These are phyloP conservation scores for Volucella zonaria DNA, from an alignment of 2,888 invertebrate species.

Conservation along the genomic window DNA sequence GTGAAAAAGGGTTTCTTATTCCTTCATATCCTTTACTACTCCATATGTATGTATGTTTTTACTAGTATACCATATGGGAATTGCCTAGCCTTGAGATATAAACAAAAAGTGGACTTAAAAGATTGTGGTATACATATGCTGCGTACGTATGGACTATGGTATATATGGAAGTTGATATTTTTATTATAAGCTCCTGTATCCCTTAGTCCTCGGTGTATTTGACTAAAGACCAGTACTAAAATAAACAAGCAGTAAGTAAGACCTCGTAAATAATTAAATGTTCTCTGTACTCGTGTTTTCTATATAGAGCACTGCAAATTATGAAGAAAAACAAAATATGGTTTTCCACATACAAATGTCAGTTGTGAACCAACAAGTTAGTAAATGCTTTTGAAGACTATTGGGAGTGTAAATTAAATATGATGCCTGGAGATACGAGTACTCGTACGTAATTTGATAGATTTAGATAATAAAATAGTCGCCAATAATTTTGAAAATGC, in stretches of 20 bases:
- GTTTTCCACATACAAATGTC: no score
- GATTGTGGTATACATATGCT: constrained; percentile 34
- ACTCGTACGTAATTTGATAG: no score
- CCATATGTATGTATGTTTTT: no score
- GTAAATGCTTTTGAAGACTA: no score
- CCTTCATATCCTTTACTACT: constrained; percentile 12
- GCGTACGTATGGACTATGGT: not conserved
- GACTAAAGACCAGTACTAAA: not conserved
- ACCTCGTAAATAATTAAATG: not conserved
- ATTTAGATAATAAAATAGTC: no score
- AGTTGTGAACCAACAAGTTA: no score
- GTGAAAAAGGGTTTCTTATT: constrained; percentile 46
- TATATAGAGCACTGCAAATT: not conserved
- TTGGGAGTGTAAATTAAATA: no score
- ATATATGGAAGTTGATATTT: constrained; percentile 21
- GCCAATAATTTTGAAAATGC: no score
- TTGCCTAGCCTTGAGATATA: constrained; percentile 51
- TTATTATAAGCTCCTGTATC: constrained; percentile 29
- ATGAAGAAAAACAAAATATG: not conserved
- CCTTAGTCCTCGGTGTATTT: not conserved
- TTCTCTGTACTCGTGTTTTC: not conserved
- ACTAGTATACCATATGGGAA: constrained; percentile 54
- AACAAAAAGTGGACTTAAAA: constrained; percentile 66
- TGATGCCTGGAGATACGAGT: no score
- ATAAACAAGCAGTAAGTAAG: not conserved